Evolutionary conservation across 2,888 invertebrate genomes (phyloP).

Genomic region (Lobophora halterata): DNA sequence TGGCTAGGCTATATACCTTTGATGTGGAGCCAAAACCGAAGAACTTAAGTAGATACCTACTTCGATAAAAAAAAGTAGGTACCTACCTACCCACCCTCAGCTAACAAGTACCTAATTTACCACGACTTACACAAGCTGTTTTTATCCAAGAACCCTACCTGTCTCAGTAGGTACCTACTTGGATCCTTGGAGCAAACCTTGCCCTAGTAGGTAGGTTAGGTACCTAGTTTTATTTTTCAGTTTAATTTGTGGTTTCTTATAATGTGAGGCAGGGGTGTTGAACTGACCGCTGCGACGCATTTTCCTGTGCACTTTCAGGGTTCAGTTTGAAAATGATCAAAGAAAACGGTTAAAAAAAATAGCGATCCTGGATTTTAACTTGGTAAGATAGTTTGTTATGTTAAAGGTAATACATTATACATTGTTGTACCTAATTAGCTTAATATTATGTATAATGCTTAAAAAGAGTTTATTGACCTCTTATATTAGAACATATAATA

Average conservation of each 20-base stretch:
- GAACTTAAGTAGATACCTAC: no score
- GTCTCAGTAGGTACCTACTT: background rate
- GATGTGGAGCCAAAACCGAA: no score
- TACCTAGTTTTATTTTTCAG: constrained; percentile 7
- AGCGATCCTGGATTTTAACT: background rate
- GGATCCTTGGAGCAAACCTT: constrained; percentile 2
- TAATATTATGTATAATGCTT: no score
- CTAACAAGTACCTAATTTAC: no score
- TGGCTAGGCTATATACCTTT: no score
- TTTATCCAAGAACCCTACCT: no score
- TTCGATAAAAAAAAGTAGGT: constrained; percentile 1
- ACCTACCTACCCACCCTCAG: background rate
- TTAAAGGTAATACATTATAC: no score
- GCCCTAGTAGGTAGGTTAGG: no score
- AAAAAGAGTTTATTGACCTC: no score
- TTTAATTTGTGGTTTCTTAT: background rate
- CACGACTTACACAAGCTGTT: no score
- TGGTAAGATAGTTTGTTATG: background rate
- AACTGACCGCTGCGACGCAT: constrained; percentile 2
- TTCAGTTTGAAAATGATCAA: background rate
- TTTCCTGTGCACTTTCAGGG: constrained; percentile 6
- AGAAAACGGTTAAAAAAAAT: constrained; percentile 1
- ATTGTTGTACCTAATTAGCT: no score
- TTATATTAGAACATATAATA: no score
- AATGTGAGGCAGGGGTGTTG: constrained; percentile 11